Percentiles rank a stretch among this genome's conserved stretches.
Evolutionary conservation across 2,888 invertebrate genomes (phyloP).

Genomic region (Elysia crispata): DNA sequence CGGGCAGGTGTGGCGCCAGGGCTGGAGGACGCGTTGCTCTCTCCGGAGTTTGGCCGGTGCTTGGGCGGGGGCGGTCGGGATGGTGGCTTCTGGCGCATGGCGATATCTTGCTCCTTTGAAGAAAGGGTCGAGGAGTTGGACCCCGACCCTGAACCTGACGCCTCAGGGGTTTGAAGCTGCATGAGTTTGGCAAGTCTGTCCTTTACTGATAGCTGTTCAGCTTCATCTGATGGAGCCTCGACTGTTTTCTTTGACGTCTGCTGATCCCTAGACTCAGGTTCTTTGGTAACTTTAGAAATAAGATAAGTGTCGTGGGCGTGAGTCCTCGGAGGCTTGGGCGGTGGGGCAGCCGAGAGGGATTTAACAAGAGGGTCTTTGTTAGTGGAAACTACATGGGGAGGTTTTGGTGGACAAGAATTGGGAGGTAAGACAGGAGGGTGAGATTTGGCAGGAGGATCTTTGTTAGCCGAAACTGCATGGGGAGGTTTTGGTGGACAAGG

Average conservation of each 20-base stretch:
- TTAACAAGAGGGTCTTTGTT: not conserved
- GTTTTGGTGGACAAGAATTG: not conserved
- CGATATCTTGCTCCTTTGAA: conserved; percentile 20
- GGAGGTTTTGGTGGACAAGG: not conserved
- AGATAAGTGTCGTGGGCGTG: conserved; percentile 70
- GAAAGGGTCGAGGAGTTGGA: conserved; percentile 26
- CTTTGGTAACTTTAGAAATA: conserved; percentile 54
- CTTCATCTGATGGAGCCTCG: not conserved
- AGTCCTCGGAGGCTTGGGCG: conserved; percentile 66
- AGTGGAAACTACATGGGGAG: not conserved
- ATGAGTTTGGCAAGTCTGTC: conserved; percentile 26
- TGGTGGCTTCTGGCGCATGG: conserved; percentile 47
- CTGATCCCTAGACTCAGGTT: not conserved
- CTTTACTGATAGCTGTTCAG: conserved; percentile 27
- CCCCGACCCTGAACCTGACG: too few relatives aligned
- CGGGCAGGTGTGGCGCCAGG: not conserved
- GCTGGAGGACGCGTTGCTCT: not conserved
- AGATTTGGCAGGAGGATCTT: not conserved
- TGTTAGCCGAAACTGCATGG: not conserved
- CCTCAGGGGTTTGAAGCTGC: conserved; percentile 16
- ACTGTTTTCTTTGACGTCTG: conserved; percentile 18
- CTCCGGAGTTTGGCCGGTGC: conserved; percentile 49
- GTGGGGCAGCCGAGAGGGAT: conserved; percentile 43
- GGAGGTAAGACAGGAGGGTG: not conserved
- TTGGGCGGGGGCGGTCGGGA: conserved; percentile 53